phyloP scores from a whole-genome alignment of 2,797 vertebrate genomes.

The Bufotes viridis region DNA sequence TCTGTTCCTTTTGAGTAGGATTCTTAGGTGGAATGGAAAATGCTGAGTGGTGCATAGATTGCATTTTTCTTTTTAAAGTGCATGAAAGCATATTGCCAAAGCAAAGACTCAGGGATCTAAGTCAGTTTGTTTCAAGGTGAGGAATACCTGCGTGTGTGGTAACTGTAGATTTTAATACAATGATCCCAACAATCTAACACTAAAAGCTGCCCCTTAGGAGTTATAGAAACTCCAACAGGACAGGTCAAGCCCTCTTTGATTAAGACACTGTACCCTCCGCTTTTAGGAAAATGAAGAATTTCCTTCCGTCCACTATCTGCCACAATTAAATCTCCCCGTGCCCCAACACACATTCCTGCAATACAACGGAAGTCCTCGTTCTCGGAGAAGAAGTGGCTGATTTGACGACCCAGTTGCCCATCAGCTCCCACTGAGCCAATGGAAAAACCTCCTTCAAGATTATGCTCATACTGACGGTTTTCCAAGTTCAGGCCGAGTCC shows the following conservation, averaged over 20 bases:
- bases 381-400: constrained; percentile 96
- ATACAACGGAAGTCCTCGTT: constrained; percentile 97
- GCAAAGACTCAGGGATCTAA: background rate
- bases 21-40: background rate
- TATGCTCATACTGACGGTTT: constrained; percentile 92
- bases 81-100: background rate
- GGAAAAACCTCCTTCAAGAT: constrained; percentile 95
- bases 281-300: constrained; percentile 94
- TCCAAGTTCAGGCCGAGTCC: constrained; percentile 93
- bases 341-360: constrained; percentile 95
- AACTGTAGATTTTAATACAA: constrained; percentile 96
- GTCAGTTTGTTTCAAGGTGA: constrained; percentile 69
- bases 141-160: constrained; percentile 86
- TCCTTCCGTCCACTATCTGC: constrained; percentile 94
- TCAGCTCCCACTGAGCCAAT: constrained; percentile 91
- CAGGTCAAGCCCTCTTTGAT: constrained; percentile 92
- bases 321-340: constrained; percentile 92
- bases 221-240: constrained; percentile 91
- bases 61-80: constrained; percentile 8
- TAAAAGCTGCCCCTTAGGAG: constrained; percentile 93
- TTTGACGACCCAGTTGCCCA: constrained; percentile 91
- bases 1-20: background rate
- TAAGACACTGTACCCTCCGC: constrained; percentile 89
- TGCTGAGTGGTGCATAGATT: background rate
- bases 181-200: constrained; percentile 98